Evolutionary conservation across 2,888 invertebrate species (phyloP).

Genomic region (Acleris holmiana): DNA sequence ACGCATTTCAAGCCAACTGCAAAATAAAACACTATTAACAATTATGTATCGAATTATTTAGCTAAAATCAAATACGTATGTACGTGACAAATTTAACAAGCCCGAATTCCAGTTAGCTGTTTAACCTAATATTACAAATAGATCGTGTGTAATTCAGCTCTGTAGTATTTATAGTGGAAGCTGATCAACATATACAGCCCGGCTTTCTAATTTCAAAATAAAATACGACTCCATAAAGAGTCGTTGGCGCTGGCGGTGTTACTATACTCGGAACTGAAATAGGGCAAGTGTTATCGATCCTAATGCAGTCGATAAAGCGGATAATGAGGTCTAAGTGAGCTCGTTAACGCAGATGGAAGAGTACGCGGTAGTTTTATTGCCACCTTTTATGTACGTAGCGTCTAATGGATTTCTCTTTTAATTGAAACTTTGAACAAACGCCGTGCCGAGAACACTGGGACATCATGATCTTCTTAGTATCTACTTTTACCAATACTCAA

Average conservation of each 20-base stretch:
- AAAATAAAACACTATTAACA: not conserved
- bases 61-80: not conserved
- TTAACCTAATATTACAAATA: not conserved
- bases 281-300: slow-evolving; percentile 25
- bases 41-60: not conserved
- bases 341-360: slow-evolving; percentile 1
- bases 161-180: too few relatives aligned
- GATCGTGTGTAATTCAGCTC: not conserved
- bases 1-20: not conserved
- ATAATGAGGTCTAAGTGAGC: slow-evolving; percentile 12
- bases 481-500: too few relatives aligned
- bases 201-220: too few relatives aligned
- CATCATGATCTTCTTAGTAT: not conserved
- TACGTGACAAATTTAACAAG: not conserved
- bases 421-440: too few relatives aligned
- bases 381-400: not conserved
- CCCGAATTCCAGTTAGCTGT: not conserved
- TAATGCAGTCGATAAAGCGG: slow-evolving; percentile 26
- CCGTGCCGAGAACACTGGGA: not conserved
- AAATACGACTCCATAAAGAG: too few relatives aligned
- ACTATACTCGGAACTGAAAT: slow-evolving; percentile 12
- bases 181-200: too few relatives aligned
- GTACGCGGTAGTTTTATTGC: not conserved
- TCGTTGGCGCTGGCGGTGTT: not conserved
- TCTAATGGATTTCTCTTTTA: not conserved